Percentiles rank a stretch among this genome's conserved stretches.
These are phyloP conservation scores for Mnemiopsis leidyi DNA, from an alignment of 37 sponge, comb jelly and placozoan genomes.

Conservation along the genomic window DNA sequence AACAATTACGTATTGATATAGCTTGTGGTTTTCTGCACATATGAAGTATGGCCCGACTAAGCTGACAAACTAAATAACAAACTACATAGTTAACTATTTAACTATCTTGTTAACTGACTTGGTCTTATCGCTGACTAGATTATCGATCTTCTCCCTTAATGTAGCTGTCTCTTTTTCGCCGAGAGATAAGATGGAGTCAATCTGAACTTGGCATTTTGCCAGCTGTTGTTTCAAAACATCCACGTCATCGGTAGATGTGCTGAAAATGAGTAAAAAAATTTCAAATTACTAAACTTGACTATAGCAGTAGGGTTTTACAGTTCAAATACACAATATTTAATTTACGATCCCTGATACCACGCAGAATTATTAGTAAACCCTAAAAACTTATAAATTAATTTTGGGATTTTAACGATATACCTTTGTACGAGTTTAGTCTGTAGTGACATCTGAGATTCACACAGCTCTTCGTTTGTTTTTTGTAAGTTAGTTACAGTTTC, in stretches of 20 bases:
- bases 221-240: constrained; percentile 53
- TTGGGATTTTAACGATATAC: too few relatives aligned
- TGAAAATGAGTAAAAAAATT: background rate
- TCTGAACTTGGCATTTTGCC: constrained; percentile 58
- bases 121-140: background rate
- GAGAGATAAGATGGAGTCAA: constrained; percentile 7
- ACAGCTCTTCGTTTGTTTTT: constrained; percentile 53
- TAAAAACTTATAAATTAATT: too few relatives aligned
- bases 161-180: background rate
- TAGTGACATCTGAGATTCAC: constrained; percentile 52
- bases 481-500: background rate
- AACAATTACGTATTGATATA: background rate
- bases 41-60: too few relatives aligned
- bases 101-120: too few relatives aligned
- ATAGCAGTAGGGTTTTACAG: too few relatives aligned
- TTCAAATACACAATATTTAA: too few relatives aligned
- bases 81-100: too few relatives aligned
- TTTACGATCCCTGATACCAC: too few relatives aligned
- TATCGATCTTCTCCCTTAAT: background rate
- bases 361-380: too few relatives aligned
- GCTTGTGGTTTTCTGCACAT: background rate
- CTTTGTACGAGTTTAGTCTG: constrained; percentile 47
- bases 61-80: too few relatives aligned
- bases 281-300: too few relatives aligned
- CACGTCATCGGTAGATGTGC: constrained; percentile 42